Conservation (phyloP, 2,888 invertebrate genomes). For the Eupithecia subfuscata region DNA sequence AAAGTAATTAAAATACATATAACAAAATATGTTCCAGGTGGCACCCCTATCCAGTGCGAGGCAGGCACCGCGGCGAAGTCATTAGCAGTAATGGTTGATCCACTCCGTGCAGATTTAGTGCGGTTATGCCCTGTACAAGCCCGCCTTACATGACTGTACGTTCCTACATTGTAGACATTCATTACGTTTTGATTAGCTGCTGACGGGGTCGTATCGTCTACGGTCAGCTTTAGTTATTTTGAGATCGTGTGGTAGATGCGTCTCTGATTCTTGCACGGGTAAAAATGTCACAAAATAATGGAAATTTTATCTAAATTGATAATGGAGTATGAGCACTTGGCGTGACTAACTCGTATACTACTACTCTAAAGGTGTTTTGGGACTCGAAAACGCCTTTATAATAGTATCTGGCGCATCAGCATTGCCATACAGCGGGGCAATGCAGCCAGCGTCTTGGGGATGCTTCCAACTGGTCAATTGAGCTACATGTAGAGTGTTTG, state of each 20-base stretch:
- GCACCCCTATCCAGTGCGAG: conserved; percentile 62
- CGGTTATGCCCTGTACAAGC: conserved; percentile 59
- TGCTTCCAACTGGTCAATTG: too few relatives aligned
- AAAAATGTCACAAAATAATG: too few relatives aligned
- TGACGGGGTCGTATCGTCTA: not conserved
- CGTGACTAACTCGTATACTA: too few relatives aligned
- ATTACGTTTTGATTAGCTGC: conserved; percentile 6
- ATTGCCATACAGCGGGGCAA: too few relatives aligned
- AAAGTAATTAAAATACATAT: not conserved
- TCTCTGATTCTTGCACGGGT: not conserved
- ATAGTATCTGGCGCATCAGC: too few relatives aligned
- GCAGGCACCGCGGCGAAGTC: conserved; percentile 80
- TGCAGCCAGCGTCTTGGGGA: too few relatives aligned
- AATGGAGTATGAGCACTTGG: too few relatives aligned
- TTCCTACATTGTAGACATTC: conserved; percentile 30
- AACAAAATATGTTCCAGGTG: conserved; percentile 11
- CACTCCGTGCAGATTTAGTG: conserved; percentile 73
- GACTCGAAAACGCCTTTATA: too few relatives aligned
- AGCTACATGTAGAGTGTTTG: too few relatives aligned
- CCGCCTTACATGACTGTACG: conserved; percentile 33
- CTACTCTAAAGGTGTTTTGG: too few relatives aligned
- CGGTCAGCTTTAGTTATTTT: not conserved
- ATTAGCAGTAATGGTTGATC: conserved; percentile 84
- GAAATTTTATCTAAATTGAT: too few relatives aligned
- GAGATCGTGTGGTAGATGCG: not conserved